Evolutionary conservation across 2,113 vertebrate species (phyloP).

Genomic region (Myocastor coypus): DNA sequence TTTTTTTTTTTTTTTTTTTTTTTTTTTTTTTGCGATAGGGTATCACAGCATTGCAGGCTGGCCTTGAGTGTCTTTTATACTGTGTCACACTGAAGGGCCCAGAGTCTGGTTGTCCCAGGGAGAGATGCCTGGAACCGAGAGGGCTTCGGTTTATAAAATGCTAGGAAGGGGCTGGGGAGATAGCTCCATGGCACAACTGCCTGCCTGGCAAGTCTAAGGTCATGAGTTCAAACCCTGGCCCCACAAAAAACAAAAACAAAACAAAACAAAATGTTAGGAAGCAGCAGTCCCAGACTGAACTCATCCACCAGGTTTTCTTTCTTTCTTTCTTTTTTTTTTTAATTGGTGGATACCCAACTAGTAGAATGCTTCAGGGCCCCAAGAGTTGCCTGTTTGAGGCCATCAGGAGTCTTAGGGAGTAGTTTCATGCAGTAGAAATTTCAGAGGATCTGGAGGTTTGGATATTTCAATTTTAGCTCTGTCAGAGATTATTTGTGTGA

Average conservation of each 20-base stretch:
- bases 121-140: neutral
- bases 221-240: too few relatives aligned
- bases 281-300: constrained; percentile 28
- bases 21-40: neutral
- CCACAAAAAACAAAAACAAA: too few relatives aligned
- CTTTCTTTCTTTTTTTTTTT: neutral
- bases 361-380: neutral
- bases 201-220: too few relatives aligned
- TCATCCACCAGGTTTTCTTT: neutral
- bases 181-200: too few relatives aligned
- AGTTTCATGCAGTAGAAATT: neutral
- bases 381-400: neutral
- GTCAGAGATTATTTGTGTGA: neutral
- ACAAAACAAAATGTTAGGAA: too few relatives aligned
- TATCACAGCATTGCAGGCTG: neutral
- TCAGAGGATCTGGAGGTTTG: neutral
- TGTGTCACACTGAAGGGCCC: neutral
- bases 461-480: neutral
- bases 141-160: constrained; percentile 22
- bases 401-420: neutral
- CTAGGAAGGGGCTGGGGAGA: too few relatives aligned
- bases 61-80: neutral
- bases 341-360: neutral
- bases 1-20: too few relatives aligned
- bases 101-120: neutral